phyloP scores from a whole-genome alignment of 2,888 invertebrate species.

The Cheilosia variabilis region DNA sequence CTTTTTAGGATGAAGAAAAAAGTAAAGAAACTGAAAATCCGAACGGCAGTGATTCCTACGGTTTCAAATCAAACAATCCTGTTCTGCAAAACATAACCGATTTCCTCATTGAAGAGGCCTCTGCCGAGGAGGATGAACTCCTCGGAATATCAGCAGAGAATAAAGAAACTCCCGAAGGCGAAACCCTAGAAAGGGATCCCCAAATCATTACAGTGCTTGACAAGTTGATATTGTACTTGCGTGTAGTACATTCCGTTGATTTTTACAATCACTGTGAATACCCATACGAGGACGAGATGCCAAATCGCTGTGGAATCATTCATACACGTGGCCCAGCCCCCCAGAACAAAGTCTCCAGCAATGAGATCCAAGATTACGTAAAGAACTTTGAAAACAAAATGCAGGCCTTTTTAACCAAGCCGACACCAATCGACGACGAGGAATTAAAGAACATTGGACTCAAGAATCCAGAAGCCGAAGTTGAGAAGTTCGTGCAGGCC shows the following conservation, averaged over 20 bases:
- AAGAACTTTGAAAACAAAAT: conserved; percentile 95
- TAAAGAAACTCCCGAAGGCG: conserved; percentile 84
- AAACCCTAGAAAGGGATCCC: conserved; percentile 89
- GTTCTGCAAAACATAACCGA: conserved; percentile 98
- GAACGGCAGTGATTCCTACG: conserved; percentile 83
- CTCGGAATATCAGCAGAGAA: conserved; percentile 87
- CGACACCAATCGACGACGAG: conserved; percentile 89
- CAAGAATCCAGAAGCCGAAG: conserved; percentile 87
- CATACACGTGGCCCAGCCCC: conserved; percentile 97
- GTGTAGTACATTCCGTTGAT: conserved; percentile 99
- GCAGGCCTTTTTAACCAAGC: conserved; percentile 93
- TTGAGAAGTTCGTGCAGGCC: conserved; percentile 97
- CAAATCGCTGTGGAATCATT: conserved; percentile 98
- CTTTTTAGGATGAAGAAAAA: conserved; percentile 44
- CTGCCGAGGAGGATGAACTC: conserved; percentile 98
- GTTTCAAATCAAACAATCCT: conserved; percentile 94
- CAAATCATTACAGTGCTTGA: conserved; percentile 89
- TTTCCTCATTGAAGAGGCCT: conserved; percentile 98
- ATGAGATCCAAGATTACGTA: conserved; percentile 87
- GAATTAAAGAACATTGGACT: conserved; percentile 93
- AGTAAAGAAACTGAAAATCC: conserved; percentile 46
- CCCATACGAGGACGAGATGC: conserved; percentile 99
- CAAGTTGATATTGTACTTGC: conserved; percentile 94
- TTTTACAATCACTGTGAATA: conserved; percentile 99
- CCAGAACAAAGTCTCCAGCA: conserved; percentile 87